Conservation (phyloP, 2,113 vertebrate genomes). For the Dasypus novemcinctus region DNA sequence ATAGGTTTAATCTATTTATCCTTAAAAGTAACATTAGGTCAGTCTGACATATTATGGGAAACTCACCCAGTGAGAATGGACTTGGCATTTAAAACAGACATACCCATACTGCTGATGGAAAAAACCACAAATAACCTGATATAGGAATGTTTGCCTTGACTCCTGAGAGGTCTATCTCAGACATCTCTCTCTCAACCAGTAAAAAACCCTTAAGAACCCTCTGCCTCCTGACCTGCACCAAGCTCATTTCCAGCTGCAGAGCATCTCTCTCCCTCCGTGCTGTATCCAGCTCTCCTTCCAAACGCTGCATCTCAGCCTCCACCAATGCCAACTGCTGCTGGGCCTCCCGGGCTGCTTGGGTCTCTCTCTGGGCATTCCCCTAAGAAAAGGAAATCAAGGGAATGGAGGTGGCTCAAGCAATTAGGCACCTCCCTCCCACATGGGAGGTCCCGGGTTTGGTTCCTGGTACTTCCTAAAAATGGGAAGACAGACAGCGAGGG, state of each 20-base stretch:
- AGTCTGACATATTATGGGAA: not conserved
- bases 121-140: not conserved
- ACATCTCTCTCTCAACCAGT: not conserved
- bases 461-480: too few relatives aligned
- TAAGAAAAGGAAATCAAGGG: constrained; percentile 25
- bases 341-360: constrained; percentile 75
- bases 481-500: too few relatives aligned
- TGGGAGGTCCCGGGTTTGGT: too few relatives aligned
- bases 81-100: not conserved
- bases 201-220: not conserved
- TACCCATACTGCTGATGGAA: not conserved
- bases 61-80: not conserved
- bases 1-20: not conserved
- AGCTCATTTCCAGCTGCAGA: constrained; percentile 83
- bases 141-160: not conserved
- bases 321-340: constrained; percentile 73
- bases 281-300: constrained; percentile 82
- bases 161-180: not conserved
- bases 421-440: too few relatives aligned
- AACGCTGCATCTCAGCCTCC: constrained; percentile 71
- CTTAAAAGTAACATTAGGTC: not conserved
- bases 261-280: constrained; percentile 80
- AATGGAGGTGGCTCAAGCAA: too few relatives aligned
- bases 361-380: constrained; percentile 77
- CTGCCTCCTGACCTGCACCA: constrained; percentile 81